Evolutionary conservation across 2,113 vertebrate species (phyloP).

Genomic region (Cercopithecus mona): DNA sequence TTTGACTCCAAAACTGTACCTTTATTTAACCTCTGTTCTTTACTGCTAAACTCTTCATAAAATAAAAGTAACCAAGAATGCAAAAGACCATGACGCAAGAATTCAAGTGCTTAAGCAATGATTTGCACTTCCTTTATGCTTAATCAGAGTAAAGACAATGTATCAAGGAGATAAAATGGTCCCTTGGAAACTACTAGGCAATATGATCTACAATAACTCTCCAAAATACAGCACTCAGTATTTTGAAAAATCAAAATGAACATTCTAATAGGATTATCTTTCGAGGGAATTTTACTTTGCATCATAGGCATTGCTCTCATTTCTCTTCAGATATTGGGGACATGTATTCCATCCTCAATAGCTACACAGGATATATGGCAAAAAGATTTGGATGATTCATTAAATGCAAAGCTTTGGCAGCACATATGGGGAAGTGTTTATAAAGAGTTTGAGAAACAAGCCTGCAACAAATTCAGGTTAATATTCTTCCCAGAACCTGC

Average conservation of each 20-base stretch:
- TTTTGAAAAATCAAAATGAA: constrained; percentile 42
- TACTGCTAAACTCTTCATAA: not conserved
- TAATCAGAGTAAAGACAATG: not conserved
- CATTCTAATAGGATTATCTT: constrained; percentile 20
- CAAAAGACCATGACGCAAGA: not conserved
- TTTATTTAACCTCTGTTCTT: not conserved
- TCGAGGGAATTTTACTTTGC: not conserved
- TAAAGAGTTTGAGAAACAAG: constrained; percentile 68
- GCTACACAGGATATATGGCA: constrained; percentile 52
- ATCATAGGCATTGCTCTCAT: not conserved
- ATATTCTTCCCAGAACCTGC: constrained; percentile 69
- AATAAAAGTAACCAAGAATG: not conserved
- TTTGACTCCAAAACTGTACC: not conserved
- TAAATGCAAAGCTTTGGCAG: constrained; percentile 71
- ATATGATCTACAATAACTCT: not conserved
- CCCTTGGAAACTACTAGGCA: not conserved
- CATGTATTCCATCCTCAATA: constrained; percentile 41
- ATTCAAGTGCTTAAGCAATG: not conserved
- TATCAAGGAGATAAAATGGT: not conserved
- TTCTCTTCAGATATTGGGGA: constrained; percentile 30
- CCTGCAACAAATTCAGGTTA: constrained; percentile 70
- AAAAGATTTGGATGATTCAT: constrained; percentile 72
- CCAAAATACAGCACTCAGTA: not conserved
- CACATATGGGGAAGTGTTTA: constrained; percentile 69
- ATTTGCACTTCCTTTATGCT: not conserved